Evolutionary conservation across 2,797 vertebrate species (phyloP).

Genomic region (Sciurus vulgaris): DNA sequence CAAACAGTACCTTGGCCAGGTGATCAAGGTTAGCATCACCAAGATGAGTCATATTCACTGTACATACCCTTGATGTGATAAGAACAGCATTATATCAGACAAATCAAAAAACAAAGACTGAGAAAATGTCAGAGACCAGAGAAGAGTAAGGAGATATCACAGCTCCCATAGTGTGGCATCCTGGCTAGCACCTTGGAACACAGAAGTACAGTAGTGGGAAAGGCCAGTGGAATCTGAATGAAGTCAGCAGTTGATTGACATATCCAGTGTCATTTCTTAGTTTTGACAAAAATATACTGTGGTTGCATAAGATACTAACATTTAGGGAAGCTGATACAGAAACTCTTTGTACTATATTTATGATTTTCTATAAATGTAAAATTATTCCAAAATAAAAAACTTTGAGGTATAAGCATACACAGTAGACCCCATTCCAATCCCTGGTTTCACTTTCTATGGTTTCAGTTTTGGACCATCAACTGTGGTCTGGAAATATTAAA

Average conservation of each 20-base stretch:
- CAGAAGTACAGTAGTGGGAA: not conserved
- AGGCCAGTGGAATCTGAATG: not conserved
- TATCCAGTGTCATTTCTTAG: slow-evolving; percentile 13
- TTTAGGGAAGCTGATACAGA: not conserved
- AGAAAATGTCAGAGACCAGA: not conserved
- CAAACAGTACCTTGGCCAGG: not conserved
- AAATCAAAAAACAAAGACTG: not conserved
- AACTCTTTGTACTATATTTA: not conserved
- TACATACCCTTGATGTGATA: not conserved
- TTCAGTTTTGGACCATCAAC: not conserved
- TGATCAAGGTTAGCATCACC: not conserved
- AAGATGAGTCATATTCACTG: not conserved
- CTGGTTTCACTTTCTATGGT: not conserved
- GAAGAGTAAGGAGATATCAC: not conserved
- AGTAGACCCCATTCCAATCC: too few relatives aligned
- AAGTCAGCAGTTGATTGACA: not conserved
- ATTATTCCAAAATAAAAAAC: not conserved
- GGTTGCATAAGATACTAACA: not conserved
- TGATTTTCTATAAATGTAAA: not conserved
- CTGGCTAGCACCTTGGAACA: not conserved
- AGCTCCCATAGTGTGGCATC: not conserved
- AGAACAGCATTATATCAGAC: not conserved
- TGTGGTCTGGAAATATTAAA: not conserved
- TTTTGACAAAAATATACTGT: not conserved
- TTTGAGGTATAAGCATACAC: not conserved